Percentiles rank a stretch among this genome's conserved stretches.
These are phyloP conservation scores for Holothuria leucospilota DNA, from an alignment of 53 echinoderm and acorn worm species.

Conservation along the genomic window DNA sequence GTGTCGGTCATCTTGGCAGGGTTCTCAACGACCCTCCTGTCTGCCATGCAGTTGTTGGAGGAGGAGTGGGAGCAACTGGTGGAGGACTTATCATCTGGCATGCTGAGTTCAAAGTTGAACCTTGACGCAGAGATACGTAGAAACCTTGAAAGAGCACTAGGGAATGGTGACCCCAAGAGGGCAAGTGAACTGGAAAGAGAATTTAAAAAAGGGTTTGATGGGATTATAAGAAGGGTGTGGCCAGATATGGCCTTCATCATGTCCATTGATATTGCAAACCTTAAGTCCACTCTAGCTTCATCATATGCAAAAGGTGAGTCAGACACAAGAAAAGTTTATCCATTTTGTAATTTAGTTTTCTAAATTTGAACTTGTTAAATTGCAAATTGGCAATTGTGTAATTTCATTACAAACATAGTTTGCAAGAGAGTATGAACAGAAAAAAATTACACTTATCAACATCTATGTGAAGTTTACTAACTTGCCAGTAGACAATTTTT, in stretches of 20 bases:
- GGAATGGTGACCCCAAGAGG: slow-evolving; percentile 58
- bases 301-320: slow-evolving; percentile 68
- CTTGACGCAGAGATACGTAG: slow-evolving; percentile 39
- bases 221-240: slow-evolving; percentile 77
- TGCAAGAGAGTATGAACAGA: too few relatives aligned
- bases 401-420: too few relatives aligned
- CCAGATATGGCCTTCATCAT: slow-evolving; percentile 64
- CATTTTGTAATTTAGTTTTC: too few relatives aligned
- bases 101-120: slow-evolving; percentile 39
- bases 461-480: too few relatives aligned
- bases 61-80: slow-evolving; percentile 63
- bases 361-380: too few relatives aligned
- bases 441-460: too few relatives aligned
- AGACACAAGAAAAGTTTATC: too few relatives aligned
- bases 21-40: slow-evolving; percentile 59
- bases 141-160: slow-evolving; percentile 52
- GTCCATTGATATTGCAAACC: slow-evolving; percentile 61
- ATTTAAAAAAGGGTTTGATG: slow-evolving; percentile 74
- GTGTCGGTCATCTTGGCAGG: slow-evolving; percentile 46
- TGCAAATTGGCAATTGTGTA: too few relatives aligned
- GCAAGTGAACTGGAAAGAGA: slow-evolving; percentile 67
- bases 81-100: slow-evolving; percentile 51
- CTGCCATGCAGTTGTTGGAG: slow-evolving; percentile 53
- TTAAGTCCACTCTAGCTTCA: slow-evolving; percentile 37
- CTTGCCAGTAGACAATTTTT: too few relatives aligned